Evolutionary conservation across 1,140 invertebrate genomes (phyloP).

Genomic region (Pararge aegeria): DNA sequence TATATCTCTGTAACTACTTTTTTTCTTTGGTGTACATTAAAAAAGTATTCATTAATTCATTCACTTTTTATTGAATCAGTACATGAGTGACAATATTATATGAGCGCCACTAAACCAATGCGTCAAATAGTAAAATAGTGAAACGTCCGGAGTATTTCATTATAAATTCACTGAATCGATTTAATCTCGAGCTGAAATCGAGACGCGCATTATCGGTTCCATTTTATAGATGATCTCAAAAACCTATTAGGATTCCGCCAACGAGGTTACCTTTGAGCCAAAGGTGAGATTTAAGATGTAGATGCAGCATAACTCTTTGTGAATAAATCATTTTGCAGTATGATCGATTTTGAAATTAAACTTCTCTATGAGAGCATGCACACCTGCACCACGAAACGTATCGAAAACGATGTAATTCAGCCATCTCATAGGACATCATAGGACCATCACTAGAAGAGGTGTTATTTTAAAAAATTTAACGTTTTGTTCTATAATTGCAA

Average conservation of each 20-base stretch:
- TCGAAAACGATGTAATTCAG: too few species aligned
- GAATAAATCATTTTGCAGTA: constrained; percentile 23
- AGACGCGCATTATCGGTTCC: constrained; percentile 16
- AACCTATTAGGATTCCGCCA: constrained; percentile 25
- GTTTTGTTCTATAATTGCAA: too few species aligned
- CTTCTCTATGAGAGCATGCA: too few species aligned
- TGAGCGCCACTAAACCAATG: not conserved
- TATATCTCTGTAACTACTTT: too few species aligned
- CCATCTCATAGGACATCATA: too few species aligned
- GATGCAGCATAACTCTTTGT: constrained; percentile 21
- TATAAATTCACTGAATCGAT: constrained; percentile 14
- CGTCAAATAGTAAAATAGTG: not conserved
- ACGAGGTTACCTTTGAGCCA: constrained; percentile 27
- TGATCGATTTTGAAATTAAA: constrained; percentile 19
- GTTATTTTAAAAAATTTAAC: too few species aligned
- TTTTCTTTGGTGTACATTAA: too few species aligned
- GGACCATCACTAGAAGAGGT: too few species aligned
- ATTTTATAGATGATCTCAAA: constrained; percentile 28
- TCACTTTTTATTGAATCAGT: too few species aligned
- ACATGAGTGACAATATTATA: too few species aligned
- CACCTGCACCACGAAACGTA: too few species aligned
- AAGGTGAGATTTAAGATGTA: constrained; percentile 28
- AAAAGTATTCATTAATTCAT: too few species aligned
- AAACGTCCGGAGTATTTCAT: not conserved
- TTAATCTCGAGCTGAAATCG: constrained; percentile 19